Base-by-base conservation (phyloP, 2,797 vertebrate species). In the Phataginus tetradactyla region DNA sequence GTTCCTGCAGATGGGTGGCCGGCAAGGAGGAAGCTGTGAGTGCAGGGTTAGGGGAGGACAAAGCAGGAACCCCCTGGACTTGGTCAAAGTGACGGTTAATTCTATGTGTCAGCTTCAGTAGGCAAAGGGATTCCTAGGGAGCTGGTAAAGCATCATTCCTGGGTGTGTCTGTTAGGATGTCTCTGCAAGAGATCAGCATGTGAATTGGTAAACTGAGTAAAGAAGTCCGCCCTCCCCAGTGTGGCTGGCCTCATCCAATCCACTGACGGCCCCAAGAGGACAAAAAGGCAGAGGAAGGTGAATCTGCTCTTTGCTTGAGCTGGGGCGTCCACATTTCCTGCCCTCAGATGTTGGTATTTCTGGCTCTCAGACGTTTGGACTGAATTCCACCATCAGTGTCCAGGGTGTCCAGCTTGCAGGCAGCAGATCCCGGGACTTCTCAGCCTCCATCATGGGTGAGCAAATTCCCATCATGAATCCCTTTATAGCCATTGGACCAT, bases 41-140 rank as follows among this genome's bases (percentile, higher is more conserved):
- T 6, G 0, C 0, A 17, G 18, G 12, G 1, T 39, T 0, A 21
- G 12, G 11, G 4, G 29, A 18, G 8, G 3, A n/a, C 20, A n/a
- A 64, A 32, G 4, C 10, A 45, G 81, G 27, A 25, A 0, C 17
- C 6, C 21, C 3, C 32, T 27, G 12, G 1, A 20, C 10, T n/a
- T 53, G 27, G 55, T 25, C 63, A 45, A 12, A 25, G 37, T 11
- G 75, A 49, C 59, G 29, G 21, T 14, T 25, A 34, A 3, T 69
- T 80, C 29, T 59, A 32, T 42, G 7, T 5, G 6, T 59, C 63
- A 45, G 6, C 29, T 80, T 69, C 37, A 42, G 11, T 8, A 21
- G 39, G 39, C 63, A 14, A 29, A 69, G 32, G 32, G 37, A 34
- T 12, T 1, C 51, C 37, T 32, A 80, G 51, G 21, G 0, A n/a